These are phyloP conservation scores for Pteria penguin DNA, from an alignment of 2,888 invertebrate species.

Conservation along the genomic window DNA sequence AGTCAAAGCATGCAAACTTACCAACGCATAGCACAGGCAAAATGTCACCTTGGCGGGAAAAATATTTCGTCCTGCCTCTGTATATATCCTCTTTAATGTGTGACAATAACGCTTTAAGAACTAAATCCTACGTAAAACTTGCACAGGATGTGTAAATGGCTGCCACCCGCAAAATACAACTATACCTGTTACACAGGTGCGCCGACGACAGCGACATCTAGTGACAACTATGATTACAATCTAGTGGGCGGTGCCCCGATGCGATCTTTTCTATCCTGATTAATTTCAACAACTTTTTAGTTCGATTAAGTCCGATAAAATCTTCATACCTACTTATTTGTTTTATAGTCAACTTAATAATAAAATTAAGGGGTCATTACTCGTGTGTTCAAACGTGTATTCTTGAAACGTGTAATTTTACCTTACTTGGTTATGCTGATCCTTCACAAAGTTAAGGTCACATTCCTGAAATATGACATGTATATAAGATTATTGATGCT, in stretches of 20 bases:
- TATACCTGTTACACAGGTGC: slow-evolving; percentile 48
- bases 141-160: slow-evolving; percentile 41
- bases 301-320: too few relatives aligned
- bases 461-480: too few relatives aligned
- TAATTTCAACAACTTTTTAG: too few relatives aligned
- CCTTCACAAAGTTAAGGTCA: too few relatives aligned
- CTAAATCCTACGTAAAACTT: slow-evolving; percentile 1
- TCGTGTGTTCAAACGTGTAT: too few relatives aligned
- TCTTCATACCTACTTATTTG: too few relatives aligned
- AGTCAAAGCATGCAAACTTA: slow-evolving; percentile 21
- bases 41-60: not conserved
- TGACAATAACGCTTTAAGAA: not conserved
- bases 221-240: slow-evolving; percentile 60
- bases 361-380: too few relatives aligned
- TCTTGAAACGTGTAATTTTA: too few relatives aligned
- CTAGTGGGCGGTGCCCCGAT: slow-evolving; percentile 50
- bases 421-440: too few relatives aligned
- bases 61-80: slow-evolving; percentile 9
- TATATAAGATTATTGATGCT: too few relatives aligned
- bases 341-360: too few relatives aligned
- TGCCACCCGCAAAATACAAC: slow-evolving; percentile 41
- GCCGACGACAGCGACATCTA: slow-evolving; percentile 56
- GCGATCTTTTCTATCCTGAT: too few relatives aligned
- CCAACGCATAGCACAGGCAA: slow-evolving; percentile 20
- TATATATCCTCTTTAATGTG: not conserved